Conservation (phyloP, 2,888 invertebrate genomes). For the Meghimatium bilineatum region DNA sequence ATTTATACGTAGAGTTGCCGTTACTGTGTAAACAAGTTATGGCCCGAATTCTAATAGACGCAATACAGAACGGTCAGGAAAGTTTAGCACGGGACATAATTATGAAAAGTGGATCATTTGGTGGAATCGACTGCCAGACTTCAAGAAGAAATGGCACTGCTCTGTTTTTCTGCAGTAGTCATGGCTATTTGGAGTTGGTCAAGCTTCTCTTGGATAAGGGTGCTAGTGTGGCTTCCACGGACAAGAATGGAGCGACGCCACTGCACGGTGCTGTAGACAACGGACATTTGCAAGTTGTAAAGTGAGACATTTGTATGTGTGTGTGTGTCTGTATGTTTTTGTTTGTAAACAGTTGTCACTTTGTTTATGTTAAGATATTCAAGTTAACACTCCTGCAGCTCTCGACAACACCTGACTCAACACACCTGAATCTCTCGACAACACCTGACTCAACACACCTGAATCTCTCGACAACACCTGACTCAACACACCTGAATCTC, state of each 20-base stretch:
- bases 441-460: no score
- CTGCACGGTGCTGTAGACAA: constrained; percentile 43
- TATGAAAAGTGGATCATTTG: constrained; percentile 12
- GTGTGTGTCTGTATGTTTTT: no score
- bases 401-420: no score
- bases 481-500: no score
- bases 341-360: no score
- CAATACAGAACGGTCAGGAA: constrained; percentile 33
- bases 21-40: neutral
- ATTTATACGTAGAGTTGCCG: neutral
- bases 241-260: constrained; percentile 40
- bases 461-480: no score
- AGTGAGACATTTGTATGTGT: constrained; percentile 24
- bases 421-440: no score
- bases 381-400: no score
- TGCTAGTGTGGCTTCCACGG: constrained; percentile 17
- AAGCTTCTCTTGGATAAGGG: constrained; percentile 25
- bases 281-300: constrained; percentile 34
- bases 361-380: no score
- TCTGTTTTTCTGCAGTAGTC: constrained; percentile 41
- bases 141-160: constrained; percentile 36
- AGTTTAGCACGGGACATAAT: constrained; percentile 33
- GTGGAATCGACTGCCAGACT: constrained; percentile 36
- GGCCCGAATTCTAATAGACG: constrained; percentile 40
- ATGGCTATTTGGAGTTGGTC: constrained; percentile 34